Base-by-base conservation (phyloP, 2,797 vertebrate species). In the Taeniopygia guttata region DNA sequence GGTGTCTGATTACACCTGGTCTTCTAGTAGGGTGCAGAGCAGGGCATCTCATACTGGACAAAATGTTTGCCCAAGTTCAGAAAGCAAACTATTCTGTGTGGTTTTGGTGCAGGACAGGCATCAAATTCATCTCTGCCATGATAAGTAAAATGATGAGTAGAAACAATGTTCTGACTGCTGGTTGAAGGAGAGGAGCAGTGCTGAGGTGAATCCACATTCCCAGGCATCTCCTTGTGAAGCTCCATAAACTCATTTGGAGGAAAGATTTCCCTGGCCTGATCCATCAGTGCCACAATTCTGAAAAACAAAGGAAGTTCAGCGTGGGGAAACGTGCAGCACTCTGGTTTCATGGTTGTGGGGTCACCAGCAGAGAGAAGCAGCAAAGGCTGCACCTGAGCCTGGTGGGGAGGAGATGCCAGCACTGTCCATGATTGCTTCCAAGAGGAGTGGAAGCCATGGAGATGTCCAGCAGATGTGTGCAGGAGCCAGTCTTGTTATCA, bases 401-500 rank as follows among this genome's bases (percentile, higher is more conserved):
- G 5, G 1, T 25, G 27, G 54, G 9, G 2, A 73, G 29, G 20
- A 17, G 38, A 38, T 45, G 75, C 78, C 90, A 91, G 54, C 17
- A 36, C 10, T 4, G 30, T 27, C 75, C 42, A 2, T 29, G 45
- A 19, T 11, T 75, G 69, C 55, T 87, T 83, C 92, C 93, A 84
- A 66, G 60, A 74, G 16, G 10, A 84, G 16, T 43, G 73, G 58
- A 93, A 92, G 46, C 66, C 59, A 20, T 27, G 5, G 45, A 90
- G 79, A 63, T 46, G 62, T 46, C 69, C 91, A 92, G 32, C 34
- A 88, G 82, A 81, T 21, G 9, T 43, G 48, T 2, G 4, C 75
- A 92, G 78, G 73, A 94, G 76, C 76, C 84, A 81, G 66, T 67
- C 92, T 87, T 92, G 76, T 81, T 86, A 84, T 83, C 68, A 14